Conservation (phyloP, 1,140 invertebrate species). For the Periplaneta americana region DNA sequence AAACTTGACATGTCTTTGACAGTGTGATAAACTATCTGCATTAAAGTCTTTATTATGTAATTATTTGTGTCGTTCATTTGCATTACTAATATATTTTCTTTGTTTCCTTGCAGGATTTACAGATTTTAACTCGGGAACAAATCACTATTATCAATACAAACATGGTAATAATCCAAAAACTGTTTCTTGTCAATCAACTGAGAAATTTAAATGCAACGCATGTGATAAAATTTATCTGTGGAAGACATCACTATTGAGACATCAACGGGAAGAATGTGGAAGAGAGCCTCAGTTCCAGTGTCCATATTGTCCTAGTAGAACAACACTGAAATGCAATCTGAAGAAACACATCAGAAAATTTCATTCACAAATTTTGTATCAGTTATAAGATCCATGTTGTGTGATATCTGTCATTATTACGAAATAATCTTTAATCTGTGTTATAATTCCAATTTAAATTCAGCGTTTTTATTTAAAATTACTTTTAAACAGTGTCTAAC, state of each 20-base stretch:
- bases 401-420: background rate
- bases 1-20: too few relatives aligned
- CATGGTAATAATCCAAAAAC: background rate
- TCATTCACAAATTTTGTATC: background rate
- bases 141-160: background rate
- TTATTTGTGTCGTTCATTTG: too few relatives aligned
- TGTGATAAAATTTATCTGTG: constrained; percentile 16
- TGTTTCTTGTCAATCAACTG: background rate
- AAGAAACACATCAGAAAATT: constrained; percentile 1
- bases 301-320: constrained; percentile 40
- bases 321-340: constrained; percentile 42
- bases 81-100: background rate
- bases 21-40: too few relatives aligned
- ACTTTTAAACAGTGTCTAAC: too few relatives aligned
- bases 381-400: background rate
- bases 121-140: background rate
- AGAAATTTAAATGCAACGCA: constrained; percentile 17
- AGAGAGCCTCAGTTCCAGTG: constrained; percentile 35
- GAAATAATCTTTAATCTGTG: background rate
- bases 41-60: too few relatives aligned
- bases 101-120: background rate
- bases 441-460: too few relatives aligned
- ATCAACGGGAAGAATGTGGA: constrained; percentile 29
- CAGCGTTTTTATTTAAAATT: too few relatives aligned
- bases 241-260: constrained; percentile 15